These are phyloP conservation scores for Menura novaehollandiae DNA, from an alignment of 2,113 vertebrate genomes.

Conservation along the genomic window DNA sequence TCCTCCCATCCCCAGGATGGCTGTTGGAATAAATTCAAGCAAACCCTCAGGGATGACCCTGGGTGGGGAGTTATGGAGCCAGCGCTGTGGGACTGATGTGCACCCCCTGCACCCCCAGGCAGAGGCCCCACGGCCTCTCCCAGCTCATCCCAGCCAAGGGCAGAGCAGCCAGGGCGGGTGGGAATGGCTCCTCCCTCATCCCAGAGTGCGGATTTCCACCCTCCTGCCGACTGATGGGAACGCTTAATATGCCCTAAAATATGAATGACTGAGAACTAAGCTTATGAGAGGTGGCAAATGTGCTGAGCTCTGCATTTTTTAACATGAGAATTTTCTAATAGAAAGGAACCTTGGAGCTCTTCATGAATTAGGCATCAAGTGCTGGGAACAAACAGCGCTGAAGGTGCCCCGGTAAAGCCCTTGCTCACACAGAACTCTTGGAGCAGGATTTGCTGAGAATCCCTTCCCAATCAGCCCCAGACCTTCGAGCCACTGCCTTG, in stretches of 20 bases:
- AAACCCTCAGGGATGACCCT: rapidly evolving
- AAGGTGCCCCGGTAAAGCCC: neutral
- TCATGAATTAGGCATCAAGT: neutral
- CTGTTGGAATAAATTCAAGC: rapidly evolving
- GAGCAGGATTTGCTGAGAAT: neutral
- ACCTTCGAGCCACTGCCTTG: neutral
- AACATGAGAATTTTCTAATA: neutral
- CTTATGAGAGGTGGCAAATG: neutral
- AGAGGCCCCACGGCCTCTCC: neutral
- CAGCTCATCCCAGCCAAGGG: rapidly evolving
- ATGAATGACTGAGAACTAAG: neutral
- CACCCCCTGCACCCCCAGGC: neutral
- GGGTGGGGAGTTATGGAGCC: neutral
- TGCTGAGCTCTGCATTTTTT: neutral
- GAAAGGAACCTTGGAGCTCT: neutral
- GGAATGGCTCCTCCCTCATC: neutral
- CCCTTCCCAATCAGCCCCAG: neutral
- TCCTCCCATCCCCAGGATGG: rapidly evolving
- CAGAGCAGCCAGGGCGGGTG: neutral
- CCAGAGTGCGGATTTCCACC: neutral
- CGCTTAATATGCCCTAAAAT: neutral
- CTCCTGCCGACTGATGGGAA: rapidly evolving
- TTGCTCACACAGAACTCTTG: neutral
- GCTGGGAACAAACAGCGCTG: neutral
- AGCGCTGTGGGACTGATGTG: rapidly evolving